Evolutionary conservation across 1,140 invertebrate genomes (phyloP), one percentile per base, ranked within the genome.

Genomic region (Cotesia glomerata): DNA sequence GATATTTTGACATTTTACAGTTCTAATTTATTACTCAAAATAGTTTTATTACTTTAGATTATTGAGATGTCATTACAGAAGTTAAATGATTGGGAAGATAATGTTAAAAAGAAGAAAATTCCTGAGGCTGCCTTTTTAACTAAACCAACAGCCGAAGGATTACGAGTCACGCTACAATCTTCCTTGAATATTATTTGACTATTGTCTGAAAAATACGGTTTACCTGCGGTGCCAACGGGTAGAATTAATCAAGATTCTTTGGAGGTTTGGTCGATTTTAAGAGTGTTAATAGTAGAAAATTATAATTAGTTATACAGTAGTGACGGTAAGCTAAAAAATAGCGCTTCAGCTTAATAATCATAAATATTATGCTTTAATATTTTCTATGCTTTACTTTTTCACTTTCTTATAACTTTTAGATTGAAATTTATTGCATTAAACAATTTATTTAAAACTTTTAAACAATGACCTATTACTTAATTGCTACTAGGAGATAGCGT

Each of bases 231-330:
- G 1, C 36, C 36, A 4, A 39, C 74, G 3, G 74, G 76, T 5
- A 62, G 45, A 65, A 36, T 77, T 5, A 77, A 77, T 66, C 76
- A 77, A 59, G 76, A 77, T 62, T 18, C 76, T 0, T 64, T 75
- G 26, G 73, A 77, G 73, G 75, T 77, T 73, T 62, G 71, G n/a
- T 34, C 16, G 9, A 59, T 58, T 68, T 8, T 64, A 0, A 39
- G 3, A 39, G 36, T 3, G 4, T 39, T 39, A 39, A 39, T 39
- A 39, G 1, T 4, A 4, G 1, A 39, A 1, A 4, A 39, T 39
- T 0, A 39, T 39, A 39, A 39, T 39, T 39, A 1, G 36, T 39
- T 39, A 1, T 39, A 39, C 3, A 39, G 36, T 39, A 2, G 36
- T 39, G 36, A 39, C 36, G 36, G 36, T 39, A 39, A 39, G 3